These are phyloP conservation scores for Sebastes hubbsi DNA, from an alignment of 2,797 vertebrate genomes.

Conservation along the genomic window DNA sequence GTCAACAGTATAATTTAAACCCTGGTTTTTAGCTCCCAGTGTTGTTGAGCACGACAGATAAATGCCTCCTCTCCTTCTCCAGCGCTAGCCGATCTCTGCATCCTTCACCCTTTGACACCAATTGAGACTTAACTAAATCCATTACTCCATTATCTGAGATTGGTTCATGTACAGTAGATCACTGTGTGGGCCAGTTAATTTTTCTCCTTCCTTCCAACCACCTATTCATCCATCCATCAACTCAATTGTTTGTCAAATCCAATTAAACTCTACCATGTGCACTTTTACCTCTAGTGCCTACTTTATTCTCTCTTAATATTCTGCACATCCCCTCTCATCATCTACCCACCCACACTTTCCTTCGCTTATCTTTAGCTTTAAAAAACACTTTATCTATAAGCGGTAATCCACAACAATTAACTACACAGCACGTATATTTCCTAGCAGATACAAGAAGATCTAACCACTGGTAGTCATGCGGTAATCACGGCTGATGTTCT, in stretches of 20 bases:
- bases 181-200: conserved; percentile 10
- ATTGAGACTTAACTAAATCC: conserved; percentile 19
- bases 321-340: background rate
- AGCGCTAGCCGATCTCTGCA: background rate
- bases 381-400: background rate
- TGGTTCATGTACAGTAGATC: conserved; percentile 18
- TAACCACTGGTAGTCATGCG: no score
- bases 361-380: background rate
- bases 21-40: conserved; percentile 9
- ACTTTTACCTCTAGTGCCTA: conserved; percentile 2
- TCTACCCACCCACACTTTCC: background rate
- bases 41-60: conserved; percentile 20
- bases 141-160: conserved; percentile 36
- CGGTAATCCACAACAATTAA: background rate
- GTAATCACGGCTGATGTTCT: no score
- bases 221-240: conserved; percentile 20
- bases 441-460: background rate
- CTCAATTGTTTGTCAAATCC: conserved; percentile 45
- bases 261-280: conserved; percentile 37
- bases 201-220: background rate
- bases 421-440: background rate
- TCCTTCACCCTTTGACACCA: conserved; percentile 29
- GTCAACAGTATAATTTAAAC: conserved; percentile 13
- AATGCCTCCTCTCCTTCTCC: background rate
- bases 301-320: conserved; percentile 6